Conservation (phyloP, 2,888 invertebrate genomes). For the Pasiphila rectangulata region DNA sequence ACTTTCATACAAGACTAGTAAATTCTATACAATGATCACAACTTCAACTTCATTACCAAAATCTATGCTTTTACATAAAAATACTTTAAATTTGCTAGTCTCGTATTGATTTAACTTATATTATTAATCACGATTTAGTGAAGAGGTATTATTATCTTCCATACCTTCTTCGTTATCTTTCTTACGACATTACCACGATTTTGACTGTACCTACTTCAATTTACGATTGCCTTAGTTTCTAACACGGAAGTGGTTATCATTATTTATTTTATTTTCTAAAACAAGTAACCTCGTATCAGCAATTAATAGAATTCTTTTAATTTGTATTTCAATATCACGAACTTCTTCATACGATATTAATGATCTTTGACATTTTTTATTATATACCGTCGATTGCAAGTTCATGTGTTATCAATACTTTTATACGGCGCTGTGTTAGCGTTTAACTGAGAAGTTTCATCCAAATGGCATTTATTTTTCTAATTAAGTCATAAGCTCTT, state of each 20-base stretch:
- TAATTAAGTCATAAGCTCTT: slow-evolving; percentile 47
- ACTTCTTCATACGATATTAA: slow-evolving; percentile 41
- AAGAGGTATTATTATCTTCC: slow-evolving; percentile 5
- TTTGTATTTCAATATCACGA: slow-evolving; percentile 53
- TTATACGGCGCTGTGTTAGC: slow-evolving; percentile 49
- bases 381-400: slow-evolving; percentile 45
- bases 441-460: slow-evolving; percentile 38
- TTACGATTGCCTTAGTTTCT: slow-evolving; percentile 10
- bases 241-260: slow-evolving; percentile 28
- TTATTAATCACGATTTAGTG: slow-evolving; percentile 7
- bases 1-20: slow-evolving; percentile 31
- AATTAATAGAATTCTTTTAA: slow-evolving; percentile 43
- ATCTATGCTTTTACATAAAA: not conserved
- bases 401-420: slow-evolving; percentile 52
- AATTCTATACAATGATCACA: not conserved
- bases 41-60: not conserved
- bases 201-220: slow-evolving; percentile 8
- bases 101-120: slow-evolving; percentile 15
- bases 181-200: slow-evolving; percentile 7
- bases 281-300: slow-evolving; percentile 36
- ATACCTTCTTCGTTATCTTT: slow-evolving; percentile 2
- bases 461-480: slow-evolving; percentile 63
- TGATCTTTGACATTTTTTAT: slow-evolving; percentile 50
- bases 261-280: slow-evolving; percentile 46
- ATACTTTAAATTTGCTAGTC: slow-evolving; percentile 16